Evolutionary conservation across 1,140 invertebrate genomes (phyloP), one percentile per base, ranked within the genome.

Genomic region (Paramacrobiotus metropolitanus): DNA sequence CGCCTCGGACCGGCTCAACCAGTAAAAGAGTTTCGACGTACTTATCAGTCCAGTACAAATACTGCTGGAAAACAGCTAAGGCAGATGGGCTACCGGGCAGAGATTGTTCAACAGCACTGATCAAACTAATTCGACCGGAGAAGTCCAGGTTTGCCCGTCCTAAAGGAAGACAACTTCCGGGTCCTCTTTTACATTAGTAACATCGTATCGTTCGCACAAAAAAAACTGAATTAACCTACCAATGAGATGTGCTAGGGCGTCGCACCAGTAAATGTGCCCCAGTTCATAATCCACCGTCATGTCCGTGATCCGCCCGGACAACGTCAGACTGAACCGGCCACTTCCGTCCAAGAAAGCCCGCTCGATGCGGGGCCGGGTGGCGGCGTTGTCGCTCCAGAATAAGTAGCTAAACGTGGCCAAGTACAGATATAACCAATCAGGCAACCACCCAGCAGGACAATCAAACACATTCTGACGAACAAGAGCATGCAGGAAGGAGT

Each of bases 31-130:
- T n/a, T 15, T 9, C 34, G n/a, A 40, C 34, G 74, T 70, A 79
- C 77, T 70, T 71, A 64, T 81, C 79, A 55, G 77, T 74, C 79
- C 79, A 81, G 66, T 76, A 81, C 29, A 81, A 64, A 44, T 70
- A 68, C 21, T 74, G 69, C 15, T 72, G 68, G 66, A 74, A 74
- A 18, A 80, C 68, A 21, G 76, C 71, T 28, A 80, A 60, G n/a
- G 77, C 70, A 15, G 28, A 4, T 9, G 48, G 48, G n/a, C n/a
- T n/a, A n/a, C n/a, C n/a, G n/a, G n/a, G n/a, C n/a, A n/a, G n/a
- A n/a, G n/a, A n/a, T n/a, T n/a, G n/a, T n/a, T n/a, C n/a, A n/a
- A n/a, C n/a, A n/a, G n/a, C n/a, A n/a, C n/a, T n/a, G 59, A 70
- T 64, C 2, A 75, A 64, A 29, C 65, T 60, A 21, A 70, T 69